phyloP scores from a whole-genome alignment of 2,113 vertebrate genomes.

The Trochalopteron elliotii region DNA sequence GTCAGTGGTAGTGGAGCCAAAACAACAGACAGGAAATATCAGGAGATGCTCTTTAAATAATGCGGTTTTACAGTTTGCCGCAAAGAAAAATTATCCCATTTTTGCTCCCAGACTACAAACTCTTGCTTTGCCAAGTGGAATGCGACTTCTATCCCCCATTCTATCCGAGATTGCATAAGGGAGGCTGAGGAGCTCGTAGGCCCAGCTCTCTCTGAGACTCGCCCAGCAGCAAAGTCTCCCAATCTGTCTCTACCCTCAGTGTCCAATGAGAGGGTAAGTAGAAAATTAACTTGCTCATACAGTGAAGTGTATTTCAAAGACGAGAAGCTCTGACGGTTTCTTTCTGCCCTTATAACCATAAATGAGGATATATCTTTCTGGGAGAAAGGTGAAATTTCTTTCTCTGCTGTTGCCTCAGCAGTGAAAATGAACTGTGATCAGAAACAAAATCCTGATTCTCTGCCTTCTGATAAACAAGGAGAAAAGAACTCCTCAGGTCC shows the following conservation, averaged over 20 bases:
- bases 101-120: constrained; percentile 70
- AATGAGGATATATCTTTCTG: neutral
- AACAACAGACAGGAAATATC: neutral
- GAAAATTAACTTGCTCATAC: neutral
- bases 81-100: constrained; percentile 59
- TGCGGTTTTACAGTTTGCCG: constrained; percentile 20
- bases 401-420: neutral
- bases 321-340: constrained; percentile 21
- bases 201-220: constrained; percentile 62
- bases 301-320: constrained; percentile 1
- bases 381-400: neutral
- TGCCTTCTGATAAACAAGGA: neutral
- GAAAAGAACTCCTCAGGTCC: neutral
- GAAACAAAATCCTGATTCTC: neutral
- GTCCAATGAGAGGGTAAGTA: constrained; percentile 68
- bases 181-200: constrained; percentile 66
- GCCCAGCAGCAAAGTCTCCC: constrained; percentile 61
- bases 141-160: constrained; percentile 49
- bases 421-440: neutral
- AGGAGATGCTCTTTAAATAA: constrained; percentile 22
- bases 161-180: constrained; percentile 64
- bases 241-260: constrained; percentile 67
- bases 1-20: neutral
- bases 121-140: constrained; percentile 73
- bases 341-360: neutral